Evolutionary conservation across 2,888 invertebrate genomes (phyloP), one percentile per base, ranked within the genome.

Genomic region (Lasioglossum pauxillum): DNA sequence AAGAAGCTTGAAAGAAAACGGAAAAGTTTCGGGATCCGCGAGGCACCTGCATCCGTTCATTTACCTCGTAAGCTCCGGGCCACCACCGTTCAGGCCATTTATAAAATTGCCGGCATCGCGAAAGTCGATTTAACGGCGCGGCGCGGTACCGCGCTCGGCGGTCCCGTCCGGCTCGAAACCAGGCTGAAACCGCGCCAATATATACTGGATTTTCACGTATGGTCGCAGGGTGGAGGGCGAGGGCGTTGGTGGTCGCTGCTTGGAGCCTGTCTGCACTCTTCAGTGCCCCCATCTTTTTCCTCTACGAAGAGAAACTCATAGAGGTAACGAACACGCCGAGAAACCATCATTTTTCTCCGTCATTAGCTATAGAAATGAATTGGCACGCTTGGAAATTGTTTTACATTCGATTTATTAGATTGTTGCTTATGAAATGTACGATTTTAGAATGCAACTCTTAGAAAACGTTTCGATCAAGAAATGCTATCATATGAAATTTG

Each of bases 241-340:
- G 97, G 89, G 96, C 97, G 75, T 96, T 99, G 80, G 97, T 98
- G 12, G 96, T 97, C 8, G 96, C 97, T 8, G 98, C 98, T 0
- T 99, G 98, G 98, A 94, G 97, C 12, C 96, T 98, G 85, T 98
- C 98, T 92, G 97, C 97, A 19, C 89, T 98, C 49, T 98, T 98
- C 95, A 98, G 98, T 2, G 96, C 97, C 72, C 98, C 98, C 57
- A 97, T 98, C 46, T 96, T 98, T 83, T 96, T 98, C 89, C 96
- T 98, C 2, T 98, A 98, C 93, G 98, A 98, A 95, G 97, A 98
- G 91, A 97, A 97, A 93, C 96, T 97, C 84, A 96, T 98, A 85
- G 97, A 98, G 94, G 95, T 95, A 96, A 14, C 38, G 27, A 1
- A 49, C 27, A 35, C 53, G 3, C 23, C 23, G 23, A 53, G 23